Evolutionary conservation across 2,888 invertebrate species (phyloP), one percentile per base, ranked within the genome.

Genomic region (Leptinotarsa haldemani): DNA sequence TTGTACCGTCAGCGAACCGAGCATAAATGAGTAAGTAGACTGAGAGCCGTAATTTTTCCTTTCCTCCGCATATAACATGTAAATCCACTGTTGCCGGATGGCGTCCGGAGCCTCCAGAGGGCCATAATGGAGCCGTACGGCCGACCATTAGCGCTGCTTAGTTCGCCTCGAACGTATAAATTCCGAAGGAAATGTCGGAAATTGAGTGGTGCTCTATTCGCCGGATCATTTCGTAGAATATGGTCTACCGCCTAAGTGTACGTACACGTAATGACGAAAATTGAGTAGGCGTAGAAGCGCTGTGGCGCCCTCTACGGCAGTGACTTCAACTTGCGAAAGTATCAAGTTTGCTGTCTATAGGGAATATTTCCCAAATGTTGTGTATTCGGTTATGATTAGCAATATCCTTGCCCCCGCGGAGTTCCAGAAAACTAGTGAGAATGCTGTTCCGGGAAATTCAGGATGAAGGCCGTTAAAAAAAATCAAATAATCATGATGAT

Each of bases 121-220:
- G 79, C 69, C 79, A 79, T 83, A 81, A 74, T 70, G 69, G 74
- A 74, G 74, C 74, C 69, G 75, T 78, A 75, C 77, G 75, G 71
- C 69, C 76, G 78, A 71, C 77, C 80, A 82, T 83, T 81, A 83
- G 77, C 80, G 80, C 79, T 77, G 77, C 78, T 80, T 74, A 77
- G 74, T 70, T 66, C 66, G 69, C 76, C 79, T 78, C 52, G 73
- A 76, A 78, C 77, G 56, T 46, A 68, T 68, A 68, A 56, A 68
- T 68, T 68, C 15, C 68, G n/a, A 40, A 46, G 46, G 56, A 61
- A 58, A 40, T 30, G 61, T 40, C 40, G 61, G 61, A 13, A 61
- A 61, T 61, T 61, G 61, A 61, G 61, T 61, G 61, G 61, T 61
- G 56, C 16, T 18, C 56, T 22, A 22, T 56, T 56, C 61, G 25